A percentile compares a stretch with the other conserved stretches of the same genome.
phyloP scores from a whole-genome alignment of 2,113 vertebrate genomes.

The Ascaphus truei region DNA sequence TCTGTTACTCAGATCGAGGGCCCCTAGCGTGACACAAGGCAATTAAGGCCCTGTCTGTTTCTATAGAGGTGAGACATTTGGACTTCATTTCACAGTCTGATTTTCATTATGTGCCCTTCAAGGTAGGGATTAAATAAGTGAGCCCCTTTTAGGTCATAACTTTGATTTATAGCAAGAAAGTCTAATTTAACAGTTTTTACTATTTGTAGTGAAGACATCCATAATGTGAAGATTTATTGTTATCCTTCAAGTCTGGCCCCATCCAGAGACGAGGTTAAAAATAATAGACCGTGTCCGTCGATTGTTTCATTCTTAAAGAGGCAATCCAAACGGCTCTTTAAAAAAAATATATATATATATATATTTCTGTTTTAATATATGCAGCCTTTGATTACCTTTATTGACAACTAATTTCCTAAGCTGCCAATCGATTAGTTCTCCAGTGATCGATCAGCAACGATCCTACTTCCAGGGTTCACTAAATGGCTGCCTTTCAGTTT shows the following conservation, averaged over 20 bases:
- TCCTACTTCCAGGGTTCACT: too few species aligned
- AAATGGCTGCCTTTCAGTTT: too few species aligned
- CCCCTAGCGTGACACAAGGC: slow-evolving; percentile 42
- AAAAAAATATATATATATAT: too few species aligned
- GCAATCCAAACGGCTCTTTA: too few species aligned
- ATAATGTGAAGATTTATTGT: background rate
- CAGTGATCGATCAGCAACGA: too few species aligned
- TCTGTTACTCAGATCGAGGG: too few species aligned
- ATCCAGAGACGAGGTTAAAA: background rate
- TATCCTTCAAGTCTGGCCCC: background rate
- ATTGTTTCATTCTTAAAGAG: background rate
- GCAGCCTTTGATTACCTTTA: too few species aligned
- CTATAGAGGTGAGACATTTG: slow-evolving; percentile 49
- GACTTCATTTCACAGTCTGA: slow-evolving; percentile 51
- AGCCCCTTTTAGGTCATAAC: slow-evolving; percentile 44
- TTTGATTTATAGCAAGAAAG: slow-evolving; percentile 46
- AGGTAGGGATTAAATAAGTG: slow-evolving; percentile 40
- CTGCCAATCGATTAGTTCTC: too few species aligned
- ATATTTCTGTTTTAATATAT: too few species aligned
- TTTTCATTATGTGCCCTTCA: slow-evolving; percentile 63
- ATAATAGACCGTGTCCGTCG: background rate
- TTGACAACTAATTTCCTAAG: too few species aligned
- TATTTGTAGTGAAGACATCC: background rate
- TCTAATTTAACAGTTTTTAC: too few species aligned
- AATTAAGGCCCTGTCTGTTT: slow-evolving; percentile 51